Evolutionary conservation across 92 coral and sea anemone species (phyloP), one percentile per base, ranked within the genome.

Genomic region (Phenganax subtilis): DNA sequence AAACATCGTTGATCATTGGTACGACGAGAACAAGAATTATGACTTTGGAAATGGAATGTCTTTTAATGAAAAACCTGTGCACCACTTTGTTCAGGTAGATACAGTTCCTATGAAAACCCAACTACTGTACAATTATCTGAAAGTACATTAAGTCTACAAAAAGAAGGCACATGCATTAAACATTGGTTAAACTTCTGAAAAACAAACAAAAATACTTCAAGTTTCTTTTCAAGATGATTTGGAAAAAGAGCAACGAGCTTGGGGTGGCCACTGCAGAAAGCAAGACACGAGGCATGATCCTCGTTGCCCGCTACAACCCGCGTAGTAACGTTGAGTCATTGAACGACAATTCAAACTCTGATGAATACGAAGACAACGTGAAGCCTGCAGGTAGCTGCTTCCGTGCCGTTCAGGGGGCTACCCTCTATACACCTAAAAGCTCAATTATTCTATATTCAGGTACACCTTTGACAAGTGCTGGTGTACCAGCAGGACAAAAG

Each of bases 241-340:
- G 98, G 98, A 89, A 90, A 44, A 73, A 76, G 20, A 88, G 97
- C 15, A 85, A 80, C 57, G 88, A 94, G 71, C 70, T 94, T 17
- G 98, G 98, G 0, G 94, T 94, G 30, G 98, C 97, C 9, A 91
- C 96, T 9, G 98, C 96, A 25, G 91, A 94, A 86, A 94, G 98
- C 79, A 92, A 92, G 81, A 85, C 96, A 53, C 92, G 91, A 66
- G 92, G 92, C 85, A 90, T 94, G 85, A 92, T 92, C 73, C 89
- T 94, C 67, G 98, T 94, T 15, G 98, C 97, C 30, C 97, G 98
- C n/a, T 94, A 94, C 85, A 87, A 72, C 59, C 98, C 98, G 52
- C 89, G 85, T 55, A 97, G 97, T 52, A 92, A 92, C 60, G 81
- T 89, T 51, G 88, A 86, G 30, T 79, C 83, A 5, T 37, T 68